Conservation (phyloP, 2,888 invertebrate genomes). For the Lasioglossum pauxillum region DNA sequence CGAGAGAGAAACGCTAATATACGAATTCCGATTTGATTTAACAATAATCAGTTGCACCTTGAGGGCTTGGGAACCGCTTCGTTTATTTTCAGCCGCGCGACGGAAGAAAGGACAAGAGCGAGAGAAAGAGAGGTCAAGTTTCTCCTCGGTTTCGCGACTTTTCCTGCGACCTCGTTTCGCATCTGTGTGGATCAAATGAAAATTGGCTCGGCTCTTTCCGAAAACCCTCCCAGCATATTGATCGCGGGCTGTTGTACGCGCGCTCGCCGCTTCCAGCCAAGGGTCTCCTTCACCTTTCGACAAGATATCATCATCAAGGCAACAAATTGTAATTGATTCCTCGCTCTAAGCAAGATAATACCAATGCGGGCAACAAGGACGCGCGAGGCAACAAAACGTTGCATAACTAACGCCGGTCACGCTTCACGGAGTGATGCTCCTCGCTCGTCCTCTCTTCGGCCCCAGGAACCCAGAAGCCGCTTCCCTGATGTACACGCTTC, state of each 20-base stretch:
- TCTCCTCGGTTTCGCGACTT: constrained; percentile 38
- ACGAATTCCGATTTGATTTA: too few species aligned
- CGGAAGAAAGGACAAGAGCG: neutral
- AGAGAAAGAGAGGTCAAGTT: constrained; percentile 6
- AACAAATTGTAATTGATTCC: constrained; percentile 76
- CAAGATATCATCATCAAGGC: constrained; percentile 68
- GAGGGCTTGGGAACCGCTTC: neutral
- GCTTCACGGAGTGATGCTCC: constrained; percentile 78
- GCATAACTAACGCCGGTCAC: constrained; percentile 83
- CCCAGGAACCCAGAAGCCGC: constrained; percentile 28
- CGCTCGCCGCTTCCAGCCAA: neutral
- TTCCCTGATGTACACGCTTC: constrained; percentile 62
- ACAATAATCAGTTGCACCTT: too few species aligned
- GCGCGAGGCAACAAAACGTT: constrained; percentile 79
- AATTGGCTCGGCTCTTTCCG: constrained; percentile 49
- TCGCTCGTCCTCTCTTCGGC: constrained; percentile 68
- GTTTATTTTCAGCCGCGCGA: neutral
- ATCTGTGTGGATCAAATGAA: constrained; percentile 43
- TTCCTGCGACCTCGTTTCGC: constrained; percentile 46
- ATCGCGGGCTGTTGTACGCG: constrained; percentile 31
- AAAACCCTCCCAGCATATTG: constrained; percentile 60
- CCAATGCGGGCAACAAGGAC: constrained; percentile 79
- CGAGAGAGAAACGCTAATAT: too few species aligned
- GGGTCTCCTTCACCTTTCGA: constrained; percentile 68
- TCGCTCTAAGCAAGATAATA: constrained; percentile 78